A percentile compares a stretch with the other conserved stretches of the same genome.
phyloP scores from a whole-genome alignment of 2,113 vertebrate species.

The Rafetus swinhoei region DNA sequence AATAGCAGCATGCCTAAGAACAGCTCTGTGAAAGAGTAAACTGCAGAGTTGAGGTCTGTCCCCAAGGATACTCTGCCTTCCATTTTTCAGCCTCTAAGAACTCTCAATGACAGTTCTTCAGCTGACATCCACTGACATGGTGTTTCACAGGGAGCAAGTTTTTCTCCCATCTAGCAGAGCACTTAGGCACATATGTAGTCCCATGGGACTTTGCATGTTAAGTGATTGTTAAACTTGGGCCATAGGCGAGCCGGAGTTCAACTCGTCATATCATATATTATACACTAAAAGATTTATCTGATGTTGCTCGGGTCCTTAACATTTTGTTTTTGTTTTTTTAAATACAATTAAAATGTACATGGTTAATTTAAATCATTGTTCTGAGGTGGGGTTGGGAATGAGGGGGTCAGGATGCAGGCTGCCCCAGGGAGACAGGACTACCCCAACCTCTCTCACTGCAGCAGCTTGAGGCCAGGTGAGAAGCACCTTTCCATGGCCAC shows the following conservation, averaged over 20 bases:
- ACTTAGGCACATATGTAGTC: background rate
- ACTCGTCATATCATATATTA: background rate
- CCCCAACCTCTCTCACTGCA: too few species aligned
- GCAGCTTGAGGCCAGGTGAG: too few species aligned
- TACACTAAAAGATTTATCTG: too few species aligned
- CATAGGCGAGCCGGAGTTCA: background rate
- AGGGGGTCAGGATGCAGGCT: too few species aligned
- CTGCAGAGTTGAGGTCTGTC: background rate
- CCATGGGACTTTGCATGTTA: background rate
- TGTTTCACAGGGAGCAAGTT: background rate
- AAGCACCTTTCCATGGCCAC: too few species aligned
- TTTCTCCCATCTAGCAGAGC: background rate
- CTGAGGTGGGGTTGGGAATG: too few species aligned
- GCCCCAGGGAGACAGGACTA: too few species aligned
- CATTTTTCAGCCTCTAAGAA: background rate
- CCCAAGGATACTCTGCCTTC: background rate
- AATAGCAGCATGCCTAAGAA: background rate
- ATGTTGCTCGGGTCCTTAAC: too few species aligned
- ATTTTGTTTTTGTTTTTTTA: too few species aligned
- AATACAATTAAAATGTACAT: too few species aligned
- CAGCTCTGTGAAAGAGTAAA: background rate
- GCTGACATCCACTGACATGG: background rate
- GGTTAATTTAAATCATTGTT: too few species aligned
- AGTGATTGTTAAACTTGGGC: background rate
- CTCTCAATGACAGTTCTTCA: accelerated